Evolutionary conservation across 2,888 invertebrate species (phyloP).

Genomic region (Eupsilia transversa): DNA sequence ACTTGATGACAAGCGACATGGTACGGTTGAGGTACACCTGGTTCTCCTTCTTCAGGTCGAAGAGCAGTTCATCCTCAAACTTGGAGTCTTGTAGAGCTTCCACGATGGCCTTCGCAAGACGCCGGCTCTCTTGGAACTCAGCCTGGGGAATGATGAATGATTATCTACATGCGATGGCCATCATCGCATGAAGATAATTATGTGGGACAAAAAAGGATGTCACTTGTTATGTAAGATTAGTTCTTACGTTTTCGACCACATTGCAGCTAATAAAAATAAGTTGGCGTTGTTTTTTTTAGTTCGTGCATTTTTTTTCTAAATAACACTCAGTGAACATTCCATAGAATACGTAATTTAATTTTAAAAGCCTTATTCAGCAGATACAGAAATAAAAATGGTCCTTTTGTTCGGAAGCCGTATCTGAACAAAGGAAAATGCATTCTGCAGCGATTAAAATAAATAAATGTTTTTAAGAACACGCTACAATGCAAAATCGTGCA

Average conservation of each 20-base stretch:
- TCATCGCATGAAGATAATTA: no score
- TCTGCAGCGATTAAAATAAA: constrained; percentile 54
- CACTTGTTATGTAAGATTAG: no score
- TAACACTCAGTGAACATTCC: constrained; percentile 5
- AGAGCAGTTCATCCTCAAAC: constrained; percentile 81
- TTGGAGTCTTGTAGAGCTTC: constrained; percentile 81
- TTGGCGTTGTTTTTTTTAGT: not conserved
- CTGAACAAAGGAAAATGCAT: constrained; percentile 51
- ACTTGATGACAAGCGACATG: constrained; percentile 85
- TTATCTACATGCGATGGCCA: no score
- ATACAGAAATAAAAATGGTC: constrained; percentile 35
- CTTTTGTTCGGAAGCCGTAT: constrained; percentile 44
- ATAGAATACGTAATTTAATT: constrained; percentile 3
- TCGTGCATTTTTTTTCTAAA: constrained; percentile 18
- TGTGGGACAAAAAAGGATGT: no score
- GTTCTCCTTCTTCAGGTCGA: constrained; percentile 87
- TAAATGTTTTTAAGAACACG: constrained; percentile 60
- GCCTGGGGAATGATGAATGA: constrained; percentile 62
- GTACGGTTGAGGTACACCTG: constrained; percentile 85
- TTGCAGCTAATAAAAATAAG: not conserved
- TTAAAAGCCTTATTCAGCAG: constrained; percentile 42
- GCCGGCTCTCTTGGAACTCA: constrained; percentile 78
- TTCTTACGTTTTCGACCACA: not conserved
- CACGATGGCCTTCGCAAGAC: constrained; percentile 78
- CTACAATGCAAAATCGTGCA: constrained; percentile 46